Evolutionary conservation across 2,113 vertebrate species (phyloP).

Genomic region (Macrotis lagotis): DNA sequence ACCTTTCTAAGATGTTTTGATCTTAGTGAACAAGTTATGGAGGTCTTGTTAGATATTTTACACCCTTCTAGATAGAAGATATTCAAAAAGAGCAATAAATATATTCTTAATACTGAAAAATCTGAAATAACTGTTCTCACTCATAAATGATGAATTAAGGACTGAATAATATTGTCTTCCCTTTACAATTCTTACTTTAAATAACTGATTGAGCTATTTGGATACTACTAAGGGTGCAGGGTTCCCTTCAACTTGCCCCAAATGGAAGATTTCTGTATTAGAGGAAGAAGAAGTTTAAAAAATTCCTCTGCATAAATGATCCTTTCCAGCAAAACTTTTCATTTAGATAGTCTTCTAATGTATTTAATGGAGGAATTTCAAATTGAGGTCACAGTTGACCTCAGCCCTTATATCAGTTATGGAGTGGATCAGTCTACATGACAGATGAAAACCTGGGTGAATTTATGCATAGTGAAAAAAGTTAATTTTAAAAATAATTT

Average conservation of each 20-base stretch:
- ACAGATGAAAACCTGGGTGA: slow-evolving; percentile 30
- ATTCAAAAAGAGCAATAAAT: slow-evolving; percentile 27
- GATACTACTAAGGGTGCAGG: slow-evolving; percentile 42
- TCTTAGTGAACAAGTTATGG: not conserved
- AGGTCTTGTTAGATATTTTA: not conserved
- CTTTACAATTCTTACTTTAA: not conserved
- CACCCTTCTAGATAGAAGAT: slow-evolving; percentile 36
- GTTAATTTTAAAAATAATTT: slow-evolving; percentile 23
- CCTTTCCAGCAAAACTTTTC: slow-evolving; percentile 50
- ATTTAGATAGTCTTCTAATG: slow-evolving; percentile 43
- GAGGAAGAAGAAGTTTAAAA: slow-evolving; percentile 49
- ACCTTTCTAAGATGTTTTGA: not conserved
- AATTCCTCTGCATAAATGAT: slow-evolving; percentile 62
- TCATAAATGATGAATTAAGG: not conserved
- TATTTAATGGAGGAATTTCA: slow-evolving; percentile 38
- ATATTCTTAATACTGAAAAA: slow-evolving; percentile 44
- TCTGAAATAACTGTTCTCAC: not conserved
- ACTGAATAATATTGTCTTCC: not conserved
- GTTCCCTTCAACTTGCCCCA: not conserved
- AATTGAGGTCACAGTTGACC: slow-evolving; percentile 49
- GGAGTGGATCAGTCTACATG: not conserved
- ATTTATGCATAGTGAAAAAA: slow-evolving; percentile 52
- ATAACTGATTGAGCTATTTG: not conserved
- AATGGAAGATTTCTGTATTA: slow-evolving; percentile 24
- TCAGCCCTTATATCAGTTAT: slow-evolving; percentile 56